A percentile compares a stretch with the other conserved stretches of the same genome.
phyloP scores from a whole-genome alignment of 1,140 invertebrate species.

The Meteorus sp. region DNA sequence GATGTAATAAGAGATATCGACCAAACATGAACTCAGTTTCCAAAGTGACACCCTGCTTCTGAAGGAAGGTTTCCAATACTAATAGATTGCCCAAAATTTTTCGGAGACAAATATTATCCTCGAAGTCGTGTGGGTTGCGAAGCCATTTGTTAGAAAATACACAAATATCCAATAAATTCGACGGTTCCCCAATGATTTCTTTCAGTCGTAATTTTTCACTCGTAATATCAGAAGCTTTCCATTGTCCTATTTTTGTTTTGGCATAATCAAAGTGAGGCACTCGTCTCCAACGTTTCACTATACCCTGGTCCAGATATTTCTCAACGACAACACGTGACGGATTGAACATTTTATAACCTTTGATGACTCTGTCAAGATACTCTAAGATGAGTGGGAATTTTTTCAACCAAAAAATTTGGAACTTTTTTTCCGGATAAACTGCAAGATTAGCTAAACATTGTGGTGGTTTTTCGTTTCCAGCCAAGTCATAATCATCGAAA shows the following conservation, averaged over 20 bases:
- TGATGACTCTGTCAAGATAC: slow-evolving; percentile 9
- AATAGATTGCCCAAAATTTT: slow-evolving; percentile 16
- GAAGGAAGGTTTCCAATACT: slow-evolving; percentile 8
- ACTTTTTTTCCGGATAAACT: slow-evolving; percentile 2
- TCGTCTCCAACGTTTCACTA: slow-evolving; percentile 16
- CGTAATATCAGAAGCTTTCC: no score
- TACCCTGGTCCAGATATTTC: slow-evolving; percentile 2
- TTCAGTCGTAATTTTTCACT: no score
- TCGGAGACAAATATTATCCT: slow-evolving; percentile 14
- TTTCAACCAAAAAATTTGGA: slow-evolving; percentile 20
- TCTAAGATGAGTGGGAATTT: neutral
- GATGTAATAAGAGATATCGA: slow-evolving; percentile 5
- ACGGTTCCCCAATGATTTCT: slow-evolving; percentile 14
- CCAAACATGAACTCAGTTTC: slow-evolving; percentile 22
- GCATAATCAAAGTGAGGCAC: neutral
- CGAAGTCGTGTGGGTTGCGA: neutral
- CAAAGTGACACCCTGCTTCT: slow-evolving; percentile 18
- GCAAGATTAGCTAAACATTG: slow-evolving; percentile 16
- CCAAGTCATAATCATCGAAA: slow-evolving; percentile 14
- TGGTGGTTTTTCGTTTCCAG: neutral
- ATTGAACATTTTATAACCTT: slow-evolving; percentile 8
- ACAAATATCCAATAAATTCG: slow-evolving; percentile 14
- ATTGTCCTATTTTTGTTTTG: neutral
- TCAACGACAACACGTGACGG: neutral
- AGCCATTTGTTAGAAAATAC: slow-evolving; percentile 3